Conservation (phyloP, 2,113 vertebrate species). For the Mormyrus iriodes region DNA sequence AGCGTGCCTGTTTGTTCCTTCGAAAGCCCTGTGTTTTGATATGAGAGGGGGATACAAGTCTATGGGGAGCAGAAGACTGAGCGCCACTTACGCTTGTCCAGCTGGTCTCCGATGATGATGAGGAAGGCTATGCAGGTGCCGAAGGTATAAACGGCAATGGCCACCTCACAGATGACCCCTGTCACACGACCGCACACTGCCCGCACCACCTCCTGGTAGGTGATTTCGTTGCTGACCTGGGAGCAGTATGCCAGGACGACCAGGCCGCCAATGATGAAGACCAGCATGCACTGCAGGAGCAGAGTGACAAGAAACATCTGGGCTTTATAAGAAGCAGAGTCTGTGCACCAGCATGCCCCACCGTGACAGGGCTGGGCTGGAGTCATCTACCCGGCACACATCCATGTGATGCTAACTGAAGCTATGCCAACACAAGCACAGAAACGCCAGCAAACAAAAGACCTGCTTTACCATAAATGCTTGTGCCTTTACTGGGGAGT, state of each 20-base stretch:
- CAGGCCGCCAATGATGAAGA: slow-evolving; percentile 90
- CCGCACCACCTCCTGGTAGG: slow-evolving; percentile 96
- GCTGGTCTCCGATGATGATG: slow-evolving; percentile 94
- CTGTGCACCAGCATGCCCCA: background rate
- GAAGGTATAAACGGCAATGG: slow-evolving; percentile 88
- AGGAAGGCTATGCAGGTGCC: slow-evolving; percentile 96
- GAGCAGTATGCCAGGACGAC: slow-evolving; percentile 93
- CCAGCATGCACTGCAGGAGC: slow-evolving; percentile 74
- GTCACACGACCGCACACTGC: slow-evolving; percentile 80
- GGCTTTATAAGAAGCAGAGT: background rate
- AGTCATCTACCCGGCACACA: background rate
- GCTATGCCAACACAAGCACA: background rate
- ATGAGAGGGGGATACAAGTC: too few species aligned
- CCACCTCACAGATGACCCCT: slow-evolving; percentile 79
- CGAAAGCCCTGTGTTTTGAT: too few species aligned
- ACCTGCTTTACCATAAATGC: too few species aligned
- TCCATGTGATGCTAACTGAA: background rate
- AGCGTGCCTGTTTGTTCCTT: too few species aligned
- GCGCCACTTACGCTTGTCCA: slow-evolving; percentile 81
- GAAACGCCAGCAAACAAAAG: background rate
- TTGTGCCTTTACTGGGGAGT: background rate
- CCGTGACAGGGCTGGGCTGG: background rate
- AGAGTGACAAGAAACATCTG: slow-evolving; percentile 11
- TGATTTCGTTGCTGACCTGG: slow-evolving; percentile 82
- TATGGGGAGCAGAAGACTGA: background rate